These are phyloP conservation scores for Drosophila borealis DNA, from an alignment of 2,888 invertebrate genomes.

Conservation along the genomic window DNA sequence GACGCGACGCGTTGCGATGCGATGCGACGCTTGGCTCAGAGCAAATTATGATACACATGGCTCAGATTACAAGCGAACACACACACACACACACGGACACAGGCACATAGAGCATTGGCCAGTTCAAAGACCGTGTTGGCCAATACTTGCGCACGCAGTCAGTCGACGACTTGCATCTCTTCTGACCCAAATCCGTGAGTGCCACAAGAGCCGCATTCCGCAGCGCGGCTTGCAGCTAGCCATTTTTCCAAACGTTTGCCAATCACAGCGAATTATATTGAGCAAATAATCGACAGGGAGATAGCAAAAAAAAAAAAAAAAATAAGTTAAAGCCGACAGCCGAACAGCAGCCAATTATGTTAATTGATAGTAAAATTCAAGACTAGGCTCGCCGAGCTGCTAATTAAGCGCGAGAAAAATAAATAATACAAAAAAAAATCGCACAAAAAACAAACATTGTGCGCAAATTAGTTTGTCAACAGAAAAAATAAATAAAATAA, in stretches of 20 bases:
- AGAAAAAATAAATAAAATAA: constrained; percentile 10
- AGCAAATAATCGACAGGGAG: constrained; percentile 39
- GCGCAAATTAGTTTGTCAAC: constrained; percentile 70
- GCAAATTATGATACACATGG: constrained; percentile 69
- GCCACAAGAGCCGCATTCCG: constrained; percentile 53
- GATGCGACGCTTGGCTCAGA: constrained; percentile 28
- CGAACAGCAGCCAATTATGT: constrained; percentile 67
- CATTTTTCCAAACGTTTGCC: constrained; percentile 49
- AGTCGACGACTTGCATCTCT: constrained; percentile 44
- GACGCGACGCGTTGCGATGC: neutral
- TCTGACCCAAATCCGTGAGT: constrained; percentile 52
- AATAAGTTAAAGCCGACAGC: constrained; percentile 13
- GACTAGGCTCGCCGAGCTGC: constrained; percentile 41
- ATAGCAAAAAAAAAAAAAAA: constrained; percentile 11
- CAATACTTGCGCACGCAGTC: constrained; percentile 25
- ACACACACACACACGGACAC: constrained; percentile 6
- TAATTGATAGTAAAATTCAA: constrained; percentile 75
- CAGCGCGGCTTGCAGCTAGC: constrained; percentile 32
- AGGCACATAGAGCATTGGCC: constrained; percentile 32
- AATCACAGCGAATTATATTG: constrained; percentile 63
- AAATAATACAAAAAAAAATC: constrained; percentile 1
- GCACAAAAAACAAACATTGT: constrained; percentile 22
- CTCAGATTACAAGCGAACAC: constrained; percentile 47
- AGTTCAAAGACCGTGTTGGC: constrained; percentile 63
- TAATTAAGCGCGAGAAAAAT: constrained; percentile 61